phyloP scores from a whole-genome alignment of 2,113 vertebrate species.

The Argyrosomus japonicus region DNA sequence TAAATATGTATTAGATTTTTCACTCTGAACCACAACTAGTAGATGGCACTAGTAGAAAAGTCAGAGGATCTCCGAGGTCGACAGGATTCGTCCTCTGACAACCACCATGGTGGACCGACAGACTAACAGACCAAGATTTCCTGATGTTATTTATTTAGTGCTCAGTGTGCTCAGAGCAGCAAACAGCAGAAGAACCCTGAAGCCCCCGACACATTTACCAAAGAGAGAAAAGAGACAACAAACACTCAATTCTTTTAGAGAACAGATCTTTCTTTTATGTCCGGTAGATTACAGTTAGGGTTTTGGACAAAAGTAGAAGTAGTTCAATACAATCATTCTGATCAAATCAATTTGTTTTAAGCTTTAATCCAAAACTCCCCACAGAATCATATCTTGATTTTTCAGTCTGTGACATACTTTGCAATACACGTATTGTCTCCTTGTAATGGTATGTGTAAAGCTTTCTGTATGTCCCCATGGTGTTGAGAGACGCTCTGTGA shows the following conservation, averaged over 20 bases:
- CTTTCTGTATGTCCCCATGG: slow-evolving; percentile 4
- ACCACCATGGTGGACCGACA: no score
- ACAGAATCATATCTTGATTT: neutral
- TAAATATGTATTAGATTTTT: neutral
- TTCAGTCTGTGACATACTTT: neutral
- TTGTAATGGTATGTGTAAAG: slow-evolving; percentile 46
- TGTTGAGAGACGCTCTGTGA: slow-evolving; percentile 46
- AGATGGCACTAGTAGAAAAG: neutral
- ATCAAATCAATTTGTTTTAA: neutral
- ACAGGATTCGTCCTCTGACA: no score
- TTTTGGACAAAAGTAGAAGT: no score
- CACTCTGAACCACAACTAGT: no score
- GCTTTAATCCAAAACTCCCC: neutral
- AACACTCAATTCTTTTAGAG: neutral
- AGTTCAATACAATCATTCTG: neutral
- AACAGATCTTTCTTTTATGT: neutral
- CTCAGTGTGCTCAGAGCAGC: neutral
- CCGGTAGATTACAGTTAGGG: neutral
- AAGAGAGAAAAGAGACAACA: neutral
- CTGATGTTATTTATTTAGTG: neutral
- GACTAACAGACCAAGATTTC: neutral
- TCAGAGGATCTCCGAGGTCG: neutral
- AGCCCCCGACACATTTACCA: no score
- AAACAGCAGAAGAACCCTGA: neutral
- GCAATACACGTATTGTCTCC: slow-evolving; percentile 9